Percentiles rank a stretch among this genome's conserved stretches.
Conservation (phyloP, 2,113 vertebrate species). For the Corythornis cristatus region DNA sequence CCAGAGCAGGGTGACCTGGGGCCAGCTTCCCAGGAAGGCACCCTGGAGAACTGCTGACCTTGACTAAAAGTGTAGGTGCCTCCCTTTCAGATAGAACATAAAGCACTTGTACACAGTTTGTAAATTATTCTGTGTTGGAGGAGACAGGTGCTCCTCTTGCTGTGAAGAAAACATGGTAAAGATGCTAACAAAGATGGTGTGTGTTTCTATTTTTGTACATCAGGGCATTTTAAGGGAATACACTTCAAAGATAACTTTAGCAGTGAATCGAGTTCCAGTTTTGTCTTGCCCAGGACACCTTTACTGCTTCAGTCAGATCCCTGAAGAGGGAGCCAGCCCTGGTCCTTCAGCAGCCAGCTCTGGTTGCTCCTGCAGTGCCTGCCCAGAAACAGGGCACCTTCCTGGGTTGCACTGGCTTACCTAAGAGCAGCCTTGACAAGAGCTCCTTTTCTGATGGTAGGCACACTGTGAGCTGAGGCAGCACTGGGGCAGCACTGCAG, state of each 20-base stretch:
- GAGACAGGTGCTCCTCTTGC: neutral
- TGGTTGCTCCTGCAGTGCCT: neutral
- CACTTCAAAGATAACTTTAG: neutral
- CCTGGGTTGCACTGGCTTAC: neutral
- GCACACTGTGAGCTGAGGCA: neutral
- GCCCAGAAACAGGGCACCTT: neutral
- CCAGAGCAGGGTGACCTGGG: too few relatives aligned
- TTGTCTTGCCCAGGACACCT: neutral
- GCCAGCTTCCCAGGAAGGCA: too few relatives aligned
- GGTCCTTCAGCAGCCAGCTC: neutral
- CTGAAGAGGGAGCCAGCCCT: neutral
- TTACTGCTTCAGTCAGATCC: neutral
- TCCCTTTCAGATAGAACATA: neutral
- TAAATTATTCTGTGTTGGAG: neutral
- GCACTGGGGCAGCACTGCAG: neutral
- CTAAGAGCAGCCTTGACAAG: neutral
- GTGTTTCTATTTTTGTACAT: neutral
- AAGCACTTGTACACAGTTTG: neutral
- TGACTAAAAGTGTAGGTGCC: neutral
- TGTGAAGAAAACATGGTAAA: neutral
- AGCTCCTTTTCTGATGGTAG: neutral
- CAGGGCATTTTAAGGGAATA: neutral
- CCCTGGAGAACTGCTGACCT: neutral
- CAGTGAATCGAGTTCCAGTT: neutral
- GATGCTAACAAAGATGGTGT: neutral